Percentiles rank a stretch among this genome's conserved stretches.
Conservation (phyloP, 2,113 vertebrate genomes). For the Oreotragus oreotragus region DNA sequence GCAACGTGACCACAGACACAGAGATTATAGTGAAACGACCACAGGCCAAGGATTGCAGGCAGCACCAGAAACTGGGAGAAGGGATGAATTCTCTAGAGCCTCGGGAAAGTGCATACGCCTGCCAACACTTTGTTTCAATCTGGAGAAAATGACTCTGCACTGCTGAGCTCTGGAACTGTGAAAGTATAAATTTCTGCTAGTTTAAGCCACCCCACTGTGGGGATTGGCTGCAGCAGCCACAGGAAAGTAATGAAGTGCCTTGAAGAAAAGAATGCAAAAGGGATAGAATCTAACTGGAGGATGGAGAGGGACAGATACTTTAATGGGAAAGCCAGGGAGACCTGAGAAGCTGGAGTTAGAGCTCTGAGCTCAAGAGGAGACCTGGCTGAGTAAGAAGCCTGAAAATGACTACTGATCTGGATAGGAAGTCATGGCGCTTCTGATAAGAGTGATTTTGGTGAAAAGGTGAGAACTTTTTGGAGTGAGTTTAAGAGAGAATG, state of each 20-base stretch:
- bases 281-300: neutral
- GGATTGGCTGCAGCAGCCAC: neutral
- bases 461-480: neutral
- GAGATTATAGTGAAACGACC: neutral
- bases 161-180: neutral
- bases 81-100: neutral
- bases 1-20: neutral
- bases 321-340: neutral
- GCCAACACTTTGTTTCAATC: neutral
- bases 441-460: neutral
- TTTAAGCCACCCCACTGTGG: neutral
- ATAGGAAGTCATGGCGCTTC: neutral
- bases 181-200: neutral
- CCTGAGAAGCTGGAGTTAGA: neutral
- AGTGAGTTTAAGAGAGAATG: neutral
- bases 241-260: neutral
- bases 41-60: neutral
- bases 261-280: neutral
- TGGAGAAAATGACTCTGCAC: neutral
- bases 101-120: neutral
- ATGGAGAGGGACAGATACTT: too few relatives aligned
- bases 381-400: neutral
- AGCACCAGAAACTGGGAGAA: neutral
- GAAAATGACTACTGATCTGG: neutral
- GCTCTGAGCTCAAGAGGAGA: neutral